phyloP scores from a whole-genome alignment of 1,140 invertebrate species.

The Diploscapter pachys region DNA sequence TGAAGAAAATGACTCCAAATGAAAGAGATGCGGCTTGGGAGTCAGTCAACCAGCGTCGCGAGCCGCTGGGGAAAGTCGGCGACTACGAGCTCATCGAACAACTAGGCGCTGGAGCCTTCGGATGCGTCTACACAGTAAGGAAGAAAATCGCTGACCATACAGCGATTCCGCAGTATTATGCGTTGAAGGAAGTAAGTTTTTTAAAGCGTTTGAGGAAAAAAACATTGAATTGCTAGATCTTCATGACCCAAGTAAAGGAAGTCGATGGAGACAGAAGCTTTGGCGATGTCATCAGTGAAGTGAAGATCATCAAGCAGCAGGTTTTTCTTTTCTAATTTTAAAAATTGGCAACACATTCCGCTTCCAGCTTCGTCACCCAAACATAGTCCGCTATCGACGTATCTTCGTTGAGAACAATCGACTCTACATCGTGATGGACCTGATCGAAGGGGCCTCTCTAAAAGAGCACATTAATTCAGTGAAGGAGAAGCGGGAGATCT shows the following conservation, averaged over 20 bases:
- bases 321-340: too few species aligned
- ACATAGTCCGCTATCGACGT: conserved; percentile 61
- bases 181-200: conserved; percentile 61
- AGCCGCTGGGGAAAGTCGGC: conserved; percentile 59
- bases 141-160: conserved; percentile 54
- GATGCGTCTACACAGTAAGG: conserved; percentile 62
- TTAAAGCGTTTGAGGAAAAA: conserved; percentile 11
- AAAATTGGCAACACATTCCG: too few species aligned
- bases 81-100: conserved; percentile 63
- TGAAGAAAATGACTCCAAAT: conserved; percentile 1
- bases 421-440: conserved; percentile 62
- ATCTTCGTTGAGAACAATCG: conserved; percentile 60
- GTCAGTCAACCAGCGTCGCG: conserved; percentile 59
- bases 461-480: conserved; percentile 1
- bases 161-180: conserved; percentile 47
- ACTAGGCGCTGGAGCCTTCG: conserved; percentile 62
- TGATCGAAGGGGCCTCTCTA: conserved; percentile 61
- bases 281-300: conserved; percentile 61
- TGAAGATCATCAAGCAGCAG: conserved; percentile 61
- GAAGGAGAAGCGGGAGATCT: too few species aligned
- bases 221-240: conserved; percentile 17
- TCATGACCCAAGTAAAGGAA: conserved; percentile 25
- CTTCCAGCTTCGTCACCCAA: conserved; percentile 59
- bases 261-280: conserved; percentile 48
- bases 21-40: conserved; percentile 45